Evolutionary conservation across 2,113 vertebrate species (phyloP), one percentile per base, ranked within the genome.

Genomic region (Oenanthe melanoleuca): DNA sequence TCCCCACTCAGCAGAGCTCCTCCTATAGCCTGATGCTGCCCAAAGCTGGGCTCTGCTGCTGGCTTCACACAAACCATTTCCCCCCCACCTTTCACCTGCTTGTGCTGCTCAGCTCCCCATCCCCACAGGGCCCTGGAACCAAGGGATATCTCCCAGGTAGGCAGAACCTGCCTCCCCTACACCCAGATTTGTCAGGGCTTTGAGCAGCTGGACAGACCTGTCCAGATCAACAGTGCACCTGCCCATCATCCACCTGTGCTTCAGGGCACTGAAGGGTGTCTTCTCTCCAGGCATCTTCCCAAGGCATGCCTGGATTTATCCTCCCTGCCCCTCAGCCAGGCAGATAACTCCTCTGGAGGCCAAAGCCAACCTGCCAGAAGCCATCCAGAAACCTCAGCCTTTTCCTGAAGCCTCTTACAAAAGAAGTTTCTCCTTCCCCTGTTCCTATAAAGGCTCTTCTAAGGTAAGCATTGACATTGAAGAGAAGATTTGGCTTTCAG

Each of bases 71-170:
- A 88, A 49, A 56, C 20, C n/a, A 4, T 12, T 53, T 49, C 31
- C 26, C 38, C 66, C 45, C 38, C 37, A 42, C 14, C 11, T 17
- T 77, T 66, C 31, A 12, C 34, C 29, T 14, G 0, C 52, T 45
- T 59, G 22, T 11, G 1, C 0, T 63, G 45, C 55, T 45, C 14
- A 33, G 19, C 33, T 47, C 53, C 29, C 81, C 78, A 55, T 13
- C 42, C 23, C 23, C 40, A 11, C 23, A 8, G 53, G 31, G 49
- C 71, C 70, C 79, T 8, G 24, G 34, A 31, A 49, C 29, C 7
- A 12, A 33, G 23, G 6, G 14, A 9, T 4, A 29, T 22, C 52
- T 47, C n/a, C 45, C 26, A 34, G 1, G 1, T 0, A 14, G 38
- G 28, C 45, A 40, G 17, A 80, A 25, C n/a, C 86, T 65, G 26